A percentile compares a stretch with the other conserved stretches of the same genome.
These are phyloP conservation scores for Ptychochromis oligacanthus DNA, from an alignment of 2,113 vertebrate species.

Conservation along the genomic window DNA sequence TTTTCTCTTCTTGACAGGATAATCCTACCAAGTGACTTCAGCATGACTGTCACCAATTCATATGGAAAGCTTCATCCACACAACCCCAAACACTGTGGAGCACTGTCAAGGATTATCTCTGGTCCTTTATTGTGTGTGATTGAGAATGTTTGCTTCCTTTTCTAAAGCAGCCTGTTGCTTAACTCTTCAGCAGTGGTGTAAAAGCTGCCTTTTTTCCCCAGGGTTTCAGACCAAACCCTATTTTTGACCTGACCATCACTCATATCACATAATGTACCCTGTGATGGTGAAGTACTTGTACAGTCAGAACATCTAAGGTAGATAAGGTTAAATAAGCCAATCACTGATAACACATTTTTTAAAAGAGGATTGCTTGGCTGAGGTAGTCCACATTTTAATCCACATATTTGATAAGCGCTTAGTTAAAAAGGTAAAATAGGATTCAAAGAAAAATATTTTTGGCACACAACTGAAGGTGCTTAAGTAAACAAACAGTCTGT, in stretches of 20 bases:
- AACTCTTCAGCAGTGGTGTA: background rate
- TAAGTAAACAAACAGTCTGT: background rate
- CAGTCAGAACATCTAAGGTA: background rate
- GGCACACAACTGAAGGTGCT: background rate
- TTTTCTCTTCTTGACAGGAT: slow-evolving; percentile 15
- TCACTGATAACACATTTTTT: background rate
- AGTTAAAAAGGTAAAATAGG: background rate
- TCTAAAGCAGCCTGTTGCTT: background rate
- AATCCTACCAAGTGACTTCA: slow-evolving; percentile 5
- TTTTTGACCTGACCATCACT: slow-evolving; percentile 17
- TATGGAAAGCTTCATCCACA: background rate
- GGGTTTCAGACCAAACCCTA: slow-evolving; percentile 1
- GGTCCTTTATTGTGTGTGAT: background rate
- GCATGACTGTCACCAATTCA: background rate
- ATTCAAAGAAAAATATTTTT: too few species aligned
- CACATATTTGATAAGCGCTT: background rate
- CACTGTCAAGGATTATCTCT: slow-evolving; percentile 11
- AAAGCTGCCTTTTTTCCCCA: background rate
- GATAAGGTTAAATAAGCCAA: background rate
- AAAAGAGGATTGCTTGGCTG: background rate
- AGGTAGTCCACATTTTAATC: background rate
- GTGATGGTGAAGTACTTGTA: background rate
- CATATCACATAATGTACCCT: background rate
- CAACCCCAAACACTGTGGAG: background rate
- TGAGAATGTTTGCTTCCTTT: background rate